Percentiles rank a stretch among this genome's conserved stretches.
phyloP scores from a whole-genome alignment of 2,113 vertebrate species.

The Silurus glanis region DNA sequence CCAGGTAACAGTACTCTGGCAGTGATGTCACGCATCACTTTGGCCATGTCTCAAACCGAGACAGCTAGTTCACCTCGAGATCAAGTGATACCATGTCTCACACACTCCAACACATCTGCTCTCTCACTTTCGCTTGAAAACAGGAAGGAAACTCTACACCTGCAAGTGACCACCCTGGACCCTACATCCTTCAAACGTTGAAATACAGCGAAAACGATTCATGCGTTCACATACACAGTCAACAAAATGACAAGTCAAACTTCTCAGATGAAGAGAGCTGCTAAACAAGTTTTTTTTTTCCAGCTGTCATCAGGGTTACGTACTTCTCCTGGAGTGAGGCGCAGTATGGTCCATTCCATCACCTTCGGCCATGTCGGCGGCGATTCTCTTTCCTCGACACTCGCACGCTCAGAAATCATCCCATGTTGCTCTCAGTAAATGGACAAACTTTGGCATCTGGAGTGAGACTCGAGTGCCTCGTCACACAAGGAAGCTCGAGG shows the following conservation, averaged over 20 bases:
- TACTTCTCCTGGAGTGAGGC: constrained; percentile 15
- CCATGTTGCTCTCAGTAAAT: background rate
- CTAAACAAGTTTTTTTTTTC: constrained; percentile 53
- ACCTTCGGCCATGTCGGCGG: background rate
- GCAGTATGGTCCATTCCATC: constrained; percentile 1
- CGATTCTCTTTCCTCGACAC: background rate
- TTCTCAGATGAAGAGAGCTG: constrained; percentile 4
- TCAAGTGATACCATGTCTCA: background rate
- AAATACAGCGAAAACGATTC: background rate
- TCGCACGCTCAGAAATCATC: background rate
- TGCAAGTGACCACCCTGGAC: background rate
- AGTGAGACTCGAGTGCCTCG: background rate
- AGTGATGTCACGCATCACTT: constrained; percentile 36
- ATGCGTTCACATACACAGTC: background rate
- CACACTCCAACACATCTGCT: background rate
- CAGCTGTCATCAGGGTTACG: constrained; percentile 38
- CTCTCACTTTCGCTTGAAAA: background rate
- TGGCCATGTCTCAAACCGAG: background rate
- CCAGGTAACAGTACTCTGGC: constrained; percentile 27
- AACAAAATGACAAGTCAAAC: background rate
- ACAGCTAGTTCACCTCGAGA: constrained; percentile 6
- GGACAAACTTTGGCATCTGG: background rate
- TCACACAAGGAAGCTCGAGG: constrained; percentile 2
- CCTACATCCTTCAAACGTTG: background rate
- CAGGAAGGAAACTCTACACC: background rate